phyloP scores from a whole-genome alignment of 2,797 vertebrate species.

The Prunella strophiata region DNA sequence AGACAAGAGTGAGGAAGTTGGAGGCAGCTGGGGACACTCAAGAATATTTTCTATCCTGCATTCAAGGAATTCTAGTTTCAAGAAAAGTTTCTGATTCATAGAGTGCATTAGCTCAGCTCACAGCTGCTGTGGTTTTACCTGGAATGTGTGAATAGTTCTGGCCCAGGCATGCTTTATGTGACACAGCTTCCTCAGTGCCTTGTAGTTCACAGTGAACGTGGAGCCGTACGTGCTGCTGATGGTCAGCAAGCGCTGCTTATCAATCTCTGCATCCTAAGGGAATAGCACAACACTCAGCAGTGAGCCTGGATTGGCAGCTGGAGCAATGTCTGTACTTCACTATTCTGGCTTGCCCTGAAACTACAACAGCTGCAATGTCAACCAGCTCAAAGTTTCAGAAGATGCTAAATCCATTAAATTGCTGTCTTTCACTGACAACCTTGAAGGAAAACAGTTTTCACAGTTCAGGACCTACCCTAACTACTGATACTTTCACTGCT shows the following conservation, averaged over 20 bases:
- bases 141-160: constrained; percentile 88
- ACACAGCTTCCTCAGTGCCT: constrained; percentile 74
- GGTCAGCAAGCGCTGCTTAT: constrained; percentile 70
- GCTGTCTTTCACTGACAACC: neutral
- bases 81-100: neutral
- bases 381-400: neutral
- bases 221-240: constrained; percentile 71
- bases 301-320: neutral
- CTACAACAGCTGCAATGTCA: neutral
- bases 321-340: neutral
- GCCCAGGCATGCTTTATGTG: constrained; percentile 85
- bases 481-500: neutral
- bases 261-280: constrained; percentile 75
- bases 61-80: neutral
- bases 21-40: neutral
- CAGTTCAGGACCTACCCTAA: neutral
- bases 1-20: neutral
- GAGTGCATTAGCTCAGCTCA: neutral
- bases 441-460: neutral
- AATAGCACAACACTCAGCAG: neutral
- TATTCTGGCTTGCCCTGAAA: neutral
- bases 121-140: constrained; percentile 70
- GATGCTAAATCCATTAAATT: neutral
- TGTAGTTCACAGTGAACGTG: constrained; percentile 70
- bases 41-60: neutral